phyloP scores from a whole-genome alignment of 2,888 invertebrate species.

The Vesta saturnalis region DNA sequence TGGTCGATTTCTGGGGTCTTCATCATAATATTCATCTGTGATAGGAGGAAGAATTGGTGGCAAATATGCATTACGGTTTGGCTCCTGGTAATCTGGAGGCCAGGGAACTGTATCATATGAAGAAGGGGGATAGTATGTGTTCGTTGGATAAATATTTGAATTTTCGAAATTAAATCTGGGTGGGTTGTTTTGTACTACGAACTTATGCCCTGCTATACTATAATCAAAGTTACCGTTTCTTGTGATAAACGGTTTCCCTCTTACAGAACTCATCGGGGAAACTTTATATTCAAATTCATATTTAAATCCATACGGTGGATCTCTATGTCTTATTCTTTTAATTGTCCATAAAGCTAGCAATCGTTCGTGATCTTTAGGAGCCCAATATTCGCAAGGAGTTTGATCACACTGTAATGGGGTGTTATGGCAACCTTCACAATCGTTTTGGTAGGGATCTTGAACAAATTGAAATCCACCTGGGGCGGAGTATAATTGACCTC shows the following conservation, averaged over 20 bases:
- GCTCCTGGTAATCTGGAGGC: constrained; percentile 18
- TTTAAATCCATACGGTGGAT: constrained; percentile 62
- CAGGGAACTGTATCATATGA: constrained; percentile 8
- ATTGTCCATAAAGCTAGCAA: constrained; percentile 76
- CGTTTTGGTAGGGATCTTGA: constrained; percentile 59
- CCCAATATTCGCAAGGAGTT: constrained; percentile 42
- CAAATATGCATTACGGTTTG: constrained; percentile 32
- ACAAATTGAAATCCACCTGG: constrained; percentile 66
- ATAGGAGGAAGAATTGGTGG: constrained; percentile 29
- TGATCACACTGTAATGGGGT: constrained; percentile 37
- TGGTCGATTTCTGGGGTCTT: constrained; percentile 14
- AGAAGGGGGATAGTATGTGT: constrained; percentile 5
- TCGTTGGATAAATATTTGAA: constrained; percentile 5
- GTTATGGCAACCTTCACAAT: constrained; percentile 64
- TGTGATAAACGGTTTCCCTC: constrained; percentile 49
- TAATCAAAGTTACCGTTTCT: constrained; percentile 62
- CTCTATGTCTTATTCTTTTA: constrained; percentile 73
- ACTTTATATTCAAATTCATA: constrained; percentile 77
- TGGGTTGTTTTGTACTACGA: constrained; percentile 65
- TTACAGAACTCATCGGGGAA: constrained; percentile 64
- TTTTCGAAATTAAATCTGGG: constrained; percentile 15
- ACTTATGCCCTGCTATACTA: constrained; percentile 69
- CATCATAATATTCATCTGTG: constrained; percentile 25
- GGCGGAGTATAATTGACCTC: constrained; percentile 69
- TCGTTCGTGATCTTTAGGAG: constrained; percentile 52